phyloP scores from a whole-genome alignment of 1,140 invertebrate species.

The Danaus melanippus region DNA sequence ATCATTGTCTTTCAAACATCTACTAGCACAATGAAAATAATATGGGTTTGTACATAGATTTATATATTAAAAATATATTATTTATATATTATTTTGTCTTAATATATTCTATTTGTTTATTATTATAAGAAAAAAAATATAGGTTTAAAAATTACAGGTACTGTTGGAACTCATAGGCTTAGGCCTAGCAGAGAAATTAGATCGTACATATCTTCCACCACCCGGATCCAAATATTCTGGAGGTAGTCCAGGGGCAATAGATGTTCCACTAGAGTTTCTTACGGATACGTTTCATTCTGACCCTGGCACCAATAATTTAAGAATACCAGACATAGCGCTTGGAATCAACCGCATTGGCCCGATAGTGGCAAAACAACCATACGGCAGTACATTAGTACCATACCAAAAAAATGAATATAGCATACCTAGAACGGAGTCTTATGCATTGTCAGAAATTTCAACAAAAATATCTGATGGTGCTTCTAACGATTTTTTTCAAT shows the following conservation, averaged over 20 bases:
- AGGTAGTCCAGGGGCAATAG: slow-evolving; percentile 23
- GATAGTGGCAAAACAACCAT: too few species aligned
- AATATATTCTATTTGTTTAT: too few species aligned
- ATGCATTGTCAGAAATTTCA: too few species aligned
- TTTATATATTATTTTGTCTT: too few species aligned
- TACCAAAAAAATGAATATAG: too few species aligned
- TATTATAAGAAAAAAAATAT: too few species aligned
- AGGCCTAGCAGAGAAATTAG: slow-evolving; percentile 34
- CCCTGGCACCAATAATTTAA: not conserved
- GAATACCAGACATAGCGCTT: slow-evolving; percentile 10
- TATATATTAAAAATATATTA: too few species aligned
- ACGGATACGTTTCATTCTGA: slow-evolving; percentile 19
- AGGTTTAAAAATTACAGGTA: slow-evolving; percentile 4
- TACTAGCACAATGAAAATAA: slow-evolving; percentile 22
- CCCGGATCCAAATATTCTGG: slow-evolving; percentile 35
- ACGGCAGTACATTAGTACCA: too few species aligned
- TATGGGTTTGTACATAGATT: slow-evolving; percentile 30
- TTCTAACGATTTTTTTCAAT: too few species aligned
- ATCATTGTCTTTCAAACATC: slow-evolving; percentile 31
- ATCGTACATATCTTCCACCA: slow-evolving; percentile 46
- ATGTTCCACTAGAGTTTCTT: slow-evolving; percentile 34
- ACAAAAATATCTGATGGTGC: too few species aligned
- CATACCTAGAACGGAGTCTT: too few species aligned
- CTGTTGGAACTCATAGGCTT: slow-evolving; percentile 22
- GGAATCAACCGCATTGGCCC: slow-evolving; percentile 17